A percentile compares a stretch with the other conserved stretches of the same genome.
Conservation (phyloP, 2,113 vertebrate species). For the Vidua macroura region DNA sequence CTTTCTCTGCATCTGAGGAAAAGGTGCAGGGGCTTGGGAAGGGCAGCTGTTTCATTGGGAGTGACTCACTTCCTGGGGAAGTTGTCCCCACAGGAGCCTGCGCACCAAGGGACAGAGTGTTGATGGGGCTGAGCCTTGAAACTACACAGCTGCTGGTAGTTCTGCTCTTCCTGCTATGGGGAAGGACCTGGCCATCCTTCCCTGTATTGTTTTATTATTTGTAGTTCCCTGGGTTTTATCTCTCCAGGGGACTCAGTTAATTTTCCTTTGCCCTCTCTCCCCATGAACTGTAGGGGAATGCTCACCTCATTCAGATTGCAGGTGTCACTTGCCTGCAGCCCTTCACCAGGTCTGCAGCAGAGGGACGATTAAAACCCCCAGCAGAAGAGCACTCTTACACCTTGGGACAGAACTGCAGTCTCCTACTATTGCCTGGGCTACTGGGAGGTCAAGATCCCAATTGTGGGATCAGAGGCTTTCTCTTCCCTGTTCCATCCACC, state of each 20-base stretch:
- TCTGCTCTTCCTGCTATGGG: not conserved
- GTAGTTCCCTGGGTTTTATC: not conserved
- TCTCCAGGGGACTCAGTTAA: not conserved
- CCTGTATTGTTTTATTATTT: constrained; percentile 7
- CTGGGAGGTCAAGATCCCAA: not conserved
- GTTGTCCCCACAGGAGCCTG: not conserved
- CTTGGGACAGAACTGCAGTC: accelerated
- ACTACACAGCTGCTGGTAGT: constrained; percentile 10
- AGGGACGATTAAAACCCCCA: not conserved
- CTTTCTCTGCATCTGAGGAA: constrained; percentile 3
- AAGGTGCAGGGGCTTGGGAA: not conserved
- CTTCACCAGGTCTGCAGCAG: not conserved
- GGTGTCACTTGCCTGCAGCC: not conserved
- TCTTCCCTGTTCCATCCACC: not conserved
- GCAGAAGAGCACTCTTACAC: not conserved
- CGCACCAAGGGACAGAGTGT: not conserved
- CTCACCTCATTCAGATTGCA: not conserved
- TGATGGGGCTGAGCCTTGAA: not conserved
- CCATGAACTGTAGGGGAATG: not conserved
- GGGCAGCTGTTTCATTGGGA: not conserved
- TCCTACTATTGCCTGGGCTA: not conserved
- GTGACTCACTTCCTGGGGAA: constrained; percentile 56
- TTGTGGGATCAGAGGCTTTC: not conserved
- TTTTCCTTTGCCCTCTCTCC: not conserved
- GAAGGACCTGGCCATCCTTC: not conserved